Evolutionary conservation across 2,888 invertebrate genomes (phyloP), one percentile per base, ranked within the genome.

Genomic region (Adela reaumurella): DNA sequence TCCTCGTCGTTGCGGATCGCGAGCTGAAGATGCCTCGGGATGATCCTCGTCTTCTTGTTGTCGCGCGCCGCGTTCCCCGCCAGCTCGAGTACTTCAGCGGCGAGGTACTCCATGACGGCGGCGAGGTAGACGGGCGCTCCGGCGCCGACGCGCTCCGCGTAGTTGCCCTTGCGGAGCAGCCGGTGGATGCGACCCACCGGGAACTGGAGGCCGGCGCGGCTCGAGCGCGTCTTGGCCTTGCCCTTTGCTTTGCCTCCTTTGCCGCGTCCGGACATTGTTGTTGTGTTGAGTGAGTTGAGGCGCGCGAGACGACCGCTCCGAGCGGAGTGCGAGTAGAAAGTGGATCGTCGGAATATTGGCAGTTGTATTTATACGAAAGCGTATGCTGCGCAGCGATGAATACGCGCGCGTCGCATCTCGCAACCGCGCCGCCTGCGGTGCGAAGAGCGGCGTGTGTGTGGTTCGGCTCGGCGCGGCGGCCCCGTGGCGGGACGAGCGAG

Each of bases 1-100:
- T 93, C 92, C 58, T 91, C 90, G 64, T 93, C 92, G 65, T 90
- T 91, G 16, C 89, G 79, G 53, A 92, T 86, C 19, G 91, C 91
- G 55, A 93, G 62, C 62, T 92, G 88, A 19, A 92, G 74, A 65
- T 92, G 92, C 46, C 91, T 81, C 1, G 91, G 90, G 50, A 88
- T 86, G 60, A 93, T 91, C 70, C 86, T 81, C 2, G 82, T 78
- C 65, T 85, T 89, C 58, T 87, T 85, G 67, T 89, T 89, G 59
- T 88, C 87, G 35, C 79, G 65, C 1, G 86, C 85, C 16, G 85
- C 86, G 56, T 87, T 86, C 6, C 84, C 85, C 4, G 87, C 83
- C 64, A 86, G 72, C 58, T 87, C 86, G 51, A 87, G 61, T 14
- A 87, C 83, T 74, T 90, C 89, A 52, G 88, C 87, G 14, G 88